These are phyloP conservation scores for Remorina albescens DNA, from an alignment of 2,797 vertebrate species.

Conservation along the genomic window DNA sequence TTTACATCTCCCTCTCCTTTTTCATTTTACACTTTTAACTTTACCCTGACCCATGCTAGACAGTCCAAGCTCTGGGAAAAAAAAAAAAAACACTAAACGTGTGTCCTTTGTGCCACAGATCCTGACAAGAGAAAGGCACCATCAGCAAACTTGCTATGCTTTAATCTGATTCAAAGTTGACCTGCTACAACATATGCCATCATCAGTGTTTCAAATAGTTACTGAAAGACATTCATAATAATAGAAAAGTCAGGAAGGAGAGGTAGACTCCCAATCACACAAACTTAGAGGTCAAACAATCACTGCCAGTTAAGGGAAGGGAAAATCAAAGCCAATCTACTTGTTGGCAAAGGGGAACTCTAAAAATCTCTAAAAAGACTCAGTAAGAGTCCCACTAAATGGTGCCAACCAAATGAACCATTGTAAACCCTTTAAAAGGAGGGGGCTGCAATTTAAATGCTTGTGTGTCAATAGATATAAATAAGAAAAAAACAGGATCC, in stretches of 20 bases:
- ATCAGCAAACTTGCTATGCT: conserved; percentile 68
- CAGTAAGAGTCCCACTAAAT: conserved; percentile 23
- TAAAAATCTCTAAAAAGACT: conserved; percentile 31
- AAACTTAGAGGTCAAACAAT: conserved; percentile 2
- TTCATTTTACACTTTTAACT: conserved; percentile 56
- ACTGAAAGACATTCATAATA: conserved; percentile 29
- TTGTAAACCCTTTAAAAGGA: conserved; percentile 23
- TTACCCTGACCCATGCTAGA: conserved; percentile 51
- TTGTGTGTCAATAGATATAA: conserved; percentile 32
- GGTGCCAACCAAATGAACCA: background rate
- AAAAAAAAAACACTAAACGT: conserved; percentile 34
- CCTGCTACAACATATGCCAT: conserved; percentile 34
- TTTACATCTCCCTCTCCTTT: conserved; percentile 44
- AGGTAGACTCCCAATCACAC: background rate
- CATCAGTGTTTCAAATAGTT: conserved; percentile 45
- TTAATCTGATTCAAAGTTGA: conserved; percentile 56
- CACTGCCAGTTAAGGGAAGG: background rate
- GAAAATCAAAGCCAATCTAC: conserved; percentile 24
- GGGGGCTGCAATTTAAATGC: conserved; percentile 28
- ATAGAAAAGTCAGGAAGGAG: conserved; percentile 17
- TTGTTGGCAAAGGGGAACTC: conserved; percentile 5
- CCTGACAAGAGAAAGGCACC: conserved; percentile 48
- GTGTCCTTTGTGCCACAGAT: conserved; percentile 47
- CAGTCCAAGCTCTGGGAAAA: conserved; percentile 33
- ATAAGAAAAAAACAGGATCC: too few relatives aligned